Base-by-base conservation (phyloP, 2,888 invertebrate genomes). In the Scaptomyza polygonia region DNA sequence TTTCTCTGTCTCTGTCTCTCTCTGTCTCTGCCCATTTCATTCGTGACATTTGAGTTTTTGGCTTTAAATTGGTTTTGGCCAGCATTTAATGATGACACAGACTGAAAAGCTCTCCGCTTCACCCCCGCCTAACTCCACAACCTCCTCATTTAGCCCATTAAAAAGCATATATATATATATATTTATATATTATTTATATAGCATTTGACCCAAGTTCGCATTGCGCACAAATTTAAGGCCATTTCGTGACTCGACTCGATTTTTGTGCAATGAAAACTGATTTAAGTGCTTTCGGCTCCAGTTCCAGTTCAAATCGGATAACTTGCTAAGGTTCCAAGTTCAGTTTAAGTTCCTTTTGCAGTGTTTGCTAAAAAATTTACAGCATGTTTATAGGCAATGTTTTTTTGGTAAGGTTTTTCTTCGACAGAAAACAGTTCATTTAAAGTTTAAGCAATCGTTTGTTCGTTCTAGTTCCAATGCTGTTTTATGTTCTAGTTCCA, bases 71-170 rank as follows among this genome's bases (percentile, higher is more conserved):
- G 79, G 81, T 72, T 62, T 62, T 80, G 78, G 82, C 65, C 77
- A 66, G 74, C 77, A 77, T 79, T 83, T 87, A 81, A 83, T 81
- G 79, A 84, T 74, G 82, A 72, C 70, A 65, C 70, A 67, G 56
- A 25, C 61, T 14, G 21, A n/a, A 16, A 48, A 30, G 7, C 21
- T 9, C 11, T 2, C 1, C 9, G n/a, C n/a, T n/a, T 3, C 12
- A 27, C 16, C 9, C 12, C 14, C n/a, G n/a, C n/a, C n/a, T n/a
- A n/a, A n/a, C n/a, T n/a, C n/a, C n/a, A n/a, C n/a, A n/a, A n/a
- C n/a, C n/a, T n/a, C n/a, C n/a, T n/a, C n/a, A 6, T 21, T 8
- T 5, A 0, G 30, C 12, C 8, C 63, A 49, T 49, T 76, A 63
- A 67, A 67, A 74, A 59, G 55, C 32, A 65, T 57, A 67, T 58